These are phyloP conservation scores for Magallana gigas DNA, from an alignment of 1,140 invertebrate genomes.

Conservation along the genomic window DNA sequence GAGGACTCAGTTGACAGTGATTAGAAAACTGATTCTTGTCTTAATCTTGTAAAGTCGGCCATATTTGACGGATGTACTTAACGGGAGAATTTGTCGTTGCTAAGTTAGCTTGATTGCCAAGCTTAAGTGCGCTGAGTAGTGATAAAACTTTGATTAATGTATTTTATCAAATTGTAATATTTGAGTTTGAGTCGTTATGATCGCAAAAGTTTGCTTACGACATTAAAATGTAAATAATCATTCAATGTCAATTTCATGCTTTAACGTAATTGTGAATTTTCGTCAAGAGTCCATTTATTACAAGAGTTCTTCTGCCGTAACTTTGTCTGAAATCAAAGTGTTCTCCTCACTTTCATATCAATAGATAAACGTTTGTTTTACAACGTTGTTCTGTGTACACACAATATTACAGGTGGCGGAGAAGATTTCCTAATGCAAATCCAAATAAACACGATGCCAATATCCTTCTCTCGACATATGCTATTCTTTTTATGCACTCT, in stretches of 20 bases:
- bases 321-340: slow-evolving; percentile 25
- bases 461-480: no score
- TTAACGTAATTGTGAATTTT: slow-evolving; percentile 15
- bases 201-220: slow-evolving; percentile 14
- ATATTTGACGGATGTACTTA: slow-evolving; percentile 41
- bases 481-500: no score
- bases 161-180: slow-evolving; percentile 18
- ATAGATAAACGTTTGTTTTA: slow-evolving; percentile 26
- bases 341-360: slow-evolving; percentile 25
- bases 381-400: not conserved
- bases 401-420: not conserved
- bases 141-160: slow-evolving; percentile 23
- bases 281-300: slow-evolving; percentile 29
- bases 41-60: slow-evolving; percentile 39
- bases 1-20: slow-evolving; percentile 35
- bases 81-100: slow-evolving; percentile 20
- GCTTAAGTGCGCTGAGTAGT: slow-evolving; percentile 32
- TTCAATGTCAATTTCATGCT: not conserved
- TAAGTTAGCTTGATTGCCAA: slow-evolving; percentile 30
- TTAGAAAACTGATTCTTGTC: slow-evolving; percentile 40
- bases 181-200: slow-evolving; percentile 28
- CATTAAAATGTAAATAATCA: slow-evolving; percentile 37
- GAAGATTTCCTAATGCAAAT: not conserved
- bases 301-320: not conserved
- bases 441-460: not conserved